These are phyloP conservation scores for Drosophila neotestacea DNA, from an alignment of 2,888 invertebrate genomes.

Conservation along the genomic window DNA sequence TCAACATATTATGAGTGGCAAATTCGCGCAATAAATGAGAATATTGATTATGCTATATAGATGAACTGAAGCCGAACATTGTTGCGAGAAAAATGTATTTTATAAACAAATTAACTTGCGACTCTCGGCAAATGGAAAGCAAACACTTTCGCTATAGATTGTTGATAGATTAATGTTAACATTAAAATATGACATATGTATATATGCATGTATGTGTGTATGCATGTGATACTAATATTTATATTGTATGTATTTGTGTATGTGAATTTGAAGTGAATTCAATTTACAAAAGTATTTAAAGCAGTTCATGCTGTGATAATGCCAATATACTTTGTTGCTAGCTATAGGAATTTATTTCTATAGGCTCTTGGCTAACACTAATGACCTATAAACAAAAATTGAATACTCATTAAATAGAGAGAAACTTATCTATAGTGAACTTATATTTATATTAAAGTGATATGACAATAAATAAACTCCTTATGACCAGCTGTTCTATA, in stretches of 20 bases:
- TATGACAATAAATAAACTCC: too few species aligned
- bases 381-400: not conserved
- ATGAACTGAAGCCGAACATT: slow-evolving; percentile 48
- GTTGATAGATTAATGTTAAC: slow-evolving; percentile 4
- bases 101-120: slow-evolving; percentile 23
- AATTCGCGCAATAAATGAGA: slow-evolving; percentile 27
- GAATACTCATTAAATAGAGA: not conserved
- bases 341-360: too few species aligned
- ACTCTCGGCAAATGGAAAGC: slow-evolving; percentile 27
- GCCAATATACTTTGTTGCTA: too few species aligned
- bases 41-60: slow-evolving; percentile 19
- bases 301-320: not conserved
- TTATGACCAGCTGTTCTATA: too few species aligned
- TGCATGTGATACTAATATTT: not conserved
- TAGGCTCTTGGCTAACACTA: not conserved
- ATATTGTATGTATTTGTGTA: slow-evolving; percentile 5
- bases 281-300: not conserved
- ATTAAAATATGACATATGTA: slow-evolving; percentile 4
- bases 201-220: slow-evolving; percentile 16
- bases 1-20: slow-evolving; percentile 29
- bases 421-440: not conserved
- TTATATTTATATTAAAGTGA: not conserved
- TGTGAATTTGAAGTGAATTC: not conserved
- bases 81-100: slow-evolving; percentile 13
- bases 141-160: slow-evolving; percentile 20